Percentiles rank a stretch among this genome's conserved stretches.
These are phyloP conservation scores for Drosophila persimilis DNA, from an alignment of 1,140 invertebrate species.

Conservation along the genomic window DNA sequence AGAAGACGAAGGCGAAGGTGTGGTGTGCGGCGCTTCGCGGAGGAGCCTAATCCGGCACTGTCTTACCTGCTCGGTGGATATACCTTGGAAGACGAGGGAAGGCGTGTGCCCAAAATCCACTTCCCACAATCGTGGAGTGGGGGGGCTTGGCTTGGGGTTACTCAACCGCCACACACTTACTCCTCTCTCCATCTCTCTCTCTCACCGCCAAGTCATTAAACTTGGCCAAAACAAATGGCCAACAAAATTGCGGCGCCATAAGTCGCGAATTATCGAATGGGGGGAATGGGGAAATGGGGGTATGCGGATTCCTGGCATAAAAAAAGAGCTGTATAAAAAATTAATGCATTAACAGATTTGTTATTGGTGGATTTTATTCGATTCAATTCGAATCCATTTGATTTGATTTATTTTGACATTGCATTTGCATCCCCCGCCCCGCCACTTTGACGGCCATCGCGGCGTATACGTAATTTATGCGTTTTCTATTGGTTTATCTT, in stretches of 20 bases:
- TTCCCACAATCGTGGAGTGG: no score
- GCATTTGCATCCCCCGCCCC: conserved; percentile 15
- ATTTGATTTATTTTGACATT: conserved; percentile 25
- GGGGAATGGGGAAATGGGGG: not conserved
- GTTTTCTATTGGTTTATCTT: conserved; percentile 2
- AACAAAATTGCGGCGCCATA: conserved; percentile 16
- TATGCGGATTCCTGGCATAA: not conserved
- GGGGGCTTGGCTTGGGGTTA: conserved; percentile 12
- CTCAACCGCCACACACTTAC: conserved; percentile 10
- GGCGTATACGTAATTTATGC: conserved; percentile 38
- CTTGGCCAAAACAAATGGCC: conserved; percentile 25
- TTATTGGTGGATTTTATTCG: conserved; percentile 4
- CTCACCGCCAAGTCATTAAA: conserved; percentile 25
- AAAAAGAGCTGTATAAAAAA: not conserved
- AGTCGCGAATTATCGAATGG: conserved; percentile 8
- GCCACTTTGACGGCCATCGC: conserved; percentile 4
- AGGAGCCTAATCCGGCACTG: no score
- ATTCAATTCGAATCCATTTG: not conserved
- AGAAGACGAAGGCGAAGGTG: no score
- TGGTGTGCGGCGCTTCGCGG: no score
- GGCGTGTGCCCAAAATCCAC: no score
- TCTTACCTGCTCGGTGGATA: no score
- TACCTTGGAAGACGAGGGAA: no score
- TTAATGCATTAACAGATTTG: conserved; percentile 16
- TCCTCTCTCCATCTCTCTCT: not conserved